These are phyloP conservation scores for Drosophila monieri DNA, from an alignment of 2,888 invertebrate genomes.

Conservation along the genomic window DNA sequence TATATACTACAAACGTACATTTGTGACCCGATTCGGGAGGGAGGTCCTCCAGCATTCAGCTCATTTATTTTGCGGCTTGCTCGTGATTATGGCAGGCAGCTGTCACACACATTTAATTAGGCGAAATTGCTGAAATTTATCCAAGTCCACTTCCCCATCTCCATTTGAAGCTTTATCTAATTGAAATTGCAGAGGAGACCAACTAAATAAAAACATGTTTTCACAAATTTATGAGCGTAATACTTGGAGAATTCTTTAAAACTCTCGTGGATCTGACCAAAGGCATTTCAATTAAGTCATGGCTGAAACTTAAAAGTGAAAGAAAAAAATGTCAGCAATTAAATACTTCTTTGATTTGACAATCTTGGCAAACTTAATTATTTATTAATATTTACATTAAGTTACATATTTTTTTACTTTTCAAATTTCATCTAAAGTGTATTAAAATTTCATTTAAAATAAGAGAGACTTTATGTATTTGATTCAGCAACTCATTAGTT, in stretches of 20 bases:
- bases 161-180: constrained; percentile 18
- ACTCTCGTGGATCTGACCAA: not conserved
- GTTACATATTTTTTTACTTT: too few species aligned
- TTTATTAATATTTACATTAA: too few species aligned
- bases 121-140: constrained; percentile 58
- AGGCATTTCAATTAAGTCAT: constrained; percentile 4
- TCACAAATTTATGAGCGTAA: not conserved
- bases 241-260: not conserved
- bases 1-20: constrained; percentile 28
- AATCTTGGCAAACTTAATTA: too few species aligned
- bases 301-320: not conserved
- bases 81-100: constrained; percentile 55
- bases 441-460: too few species aligned
- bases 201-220: not conserved
- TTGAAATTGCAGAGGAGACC: constrained; percentile 20
- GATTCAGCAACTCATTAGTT: too few species aligned
- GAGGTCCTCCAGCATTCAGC: constrained; percentile 33
- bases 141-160: constrained; percentile 8
- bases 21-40: constrained; percentile 62
- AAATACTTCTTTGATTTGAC: not conserved
- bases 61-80: constrained; percentile 64
- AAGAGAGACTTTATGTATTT: too few species aligned
- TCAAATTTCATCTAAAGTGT: too few species aligned
- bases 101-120: constrained; percentile 61
- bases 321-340: not conserved